Base-by-base conservation (phyloP, 2,888 invertebrate genomes). In the Ypsolopha sequella region DNA sequence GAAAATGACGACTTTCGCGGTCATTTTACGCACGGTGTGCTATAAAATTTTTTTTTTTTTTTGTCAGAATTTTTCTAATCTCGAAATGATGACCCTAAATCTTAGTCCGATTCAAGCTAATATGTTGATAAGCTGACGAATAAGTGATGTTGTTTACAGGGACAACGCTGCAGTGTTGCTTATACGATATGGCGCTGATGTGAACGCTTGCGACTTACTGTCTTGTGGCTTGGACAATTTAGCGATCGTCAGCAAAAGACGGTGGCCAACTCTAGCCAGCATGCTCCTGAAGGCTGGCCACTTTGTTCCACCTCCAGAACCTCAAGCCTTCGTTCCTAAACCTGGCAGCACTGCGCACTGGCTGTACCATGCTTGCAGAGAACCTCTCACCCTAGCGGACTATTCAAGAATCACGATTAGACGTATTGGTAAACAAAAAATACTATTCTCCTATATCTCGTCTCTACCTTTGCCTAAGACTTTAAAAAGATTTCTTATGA, bases 171-270 rank as follows among this genome's bases (percentile, higher is more conserved):
- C 90, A 2, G 74, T 84, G 44, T 67, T 88, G 9, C 75, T 91
- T 8, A 88, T 91, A 50, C 85, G 88, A 51, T 87, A 90, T 56
- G 92, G 92, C 36, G 89, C 89, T 8, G 89, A 91, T 61, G 90
- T 91, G 0, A 91, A 91, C 65, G 72, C 87, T 2, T 86, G 88
- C 55, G 89, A 90, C 60, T 76, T 89, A 52, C 80, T 87, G 51
- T 80, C 88, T 1, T 88, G 85, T 56, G 78, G 77, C 6, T 77
- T 89, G 52, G 90, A 90, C 58, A 89, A 89, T 62, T 66, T 90
- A 47, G 80, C 87, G 13, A 78, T 89, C 57, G 89, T 89, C 8
- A 84, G 87, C 55, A 75, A 82, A 52, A 65, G 77, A 43, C 60
- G 65, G 41, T 66, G 74, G 8, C 60, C 61, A 50, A 61, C 62